These are phyloP conservation scores for Zaprionus taronus DNA, from an alignment of 1,140 invertebrate species.

Conservation along the genomic window DNA sequence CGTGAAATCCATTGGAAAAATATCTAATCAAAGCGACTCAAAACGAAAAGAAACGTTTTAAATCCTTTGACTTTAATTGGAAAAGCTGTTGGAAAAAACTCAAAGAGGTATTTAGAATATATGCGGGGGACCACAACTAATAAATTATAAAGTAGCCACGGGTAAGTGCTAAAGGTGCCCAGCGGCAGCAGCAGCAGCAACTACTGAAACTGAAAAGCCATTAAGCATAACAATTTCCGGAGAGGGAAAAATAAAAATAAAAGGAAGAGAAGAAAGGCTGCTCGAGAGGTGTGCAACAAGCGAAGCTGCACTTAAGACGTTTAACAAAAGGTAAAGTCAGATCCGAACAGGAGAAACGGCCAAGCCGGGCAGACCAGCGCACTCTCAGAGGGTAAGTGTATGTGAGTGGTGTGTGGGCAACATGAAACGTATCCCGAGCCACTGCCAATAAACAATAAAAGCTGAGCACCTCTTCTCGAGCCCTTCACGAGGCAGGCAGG, in stretches of 20 bases:
- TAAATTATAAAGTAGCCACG: constrained; percentile 55
- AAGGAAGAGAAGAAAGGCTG: constrained; percentile 16
- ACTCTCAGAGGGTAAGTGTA: neutral
- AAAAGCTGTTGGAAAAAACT: constrained; percentile 14
- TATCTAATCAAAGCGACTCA: constrained; percentile 29
- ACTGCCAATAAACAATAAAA: constrained; percentile 65
- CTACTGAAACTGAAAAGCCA: constrained; percentile 54
- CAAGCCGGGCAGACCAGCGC: neutral
- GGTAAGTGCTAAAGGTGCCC: constrained; percentile 20
- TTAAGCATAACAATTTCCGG: constrained; percentile 74
- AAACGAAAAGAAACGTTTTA: constrained; percentile 18
- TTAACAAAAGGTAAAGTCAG: constrained; percentile 57
- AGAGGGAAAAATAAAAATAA: constrained; percentile 43
- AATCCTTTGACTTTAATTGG: constrained; percentile 30
- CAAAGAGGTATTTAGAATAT: constrained; percentile 21
- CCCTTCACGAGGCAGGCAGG: constrained; percentile 18
- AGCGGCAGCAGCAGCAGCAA: constrained; percentile 18
- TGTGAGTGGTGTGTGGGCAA: constrained; percentile 12
- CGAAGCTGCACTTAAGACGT: constrained; percentile 69
- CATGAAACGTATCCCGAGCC: constrained; percentile 27
- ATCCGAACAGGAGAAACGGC: constrained; percentile 24
- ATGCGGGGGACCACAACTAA: constrained; percentile 23
- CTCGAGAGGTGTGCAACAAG: constrained; percentile 57
- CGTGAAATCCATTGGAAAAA: constrained; percentile 14
- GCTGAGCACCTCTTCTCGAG: constrained; percentile 47